Evolutionary conservation across 2,888 invertebrate genomes (phyloP).

Genomic region (Pogonocherus hispidulus): DNA sequence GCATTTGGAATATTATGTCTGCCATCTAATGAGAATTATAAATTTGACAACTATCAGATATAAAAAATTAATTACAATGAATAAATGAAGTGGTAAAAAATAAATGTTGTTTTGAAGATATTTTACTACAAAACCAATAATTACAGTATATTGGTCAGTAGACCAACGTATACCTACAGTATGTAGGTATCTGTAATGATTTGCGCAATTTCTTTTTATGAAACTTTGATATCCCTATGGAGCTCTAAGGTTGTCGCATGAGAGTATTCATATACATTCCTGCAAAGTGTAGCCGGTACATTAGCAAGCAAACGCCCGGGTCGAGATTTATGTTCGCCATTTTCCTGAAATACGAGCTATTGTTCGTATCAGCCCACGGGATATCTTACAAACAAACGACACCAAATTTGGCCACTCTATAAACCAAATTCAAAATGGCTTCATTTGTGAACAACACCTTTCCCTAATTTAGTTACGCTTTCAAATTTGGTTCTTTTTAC

Average conservation of each 20-base stretch:
- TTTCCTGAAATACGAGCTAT: slow-evolving; percentile 67
- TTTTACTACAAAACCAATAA: too few species aligned
- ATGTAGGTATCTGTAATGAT: too few species aligned
- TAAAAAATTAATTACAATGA: too few species aligned
- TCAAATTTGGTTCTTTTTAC: slow-evolving; percentile 41
- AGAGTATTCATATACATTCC: slow-evolving; percentile 56
- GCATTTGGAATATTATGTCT: too few species aligned
- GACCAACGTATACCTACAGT: too few species aligned
- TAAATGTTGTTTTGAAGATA: too few species aligned
- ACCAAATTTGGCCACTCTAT: slow-evolving; percentile 70
- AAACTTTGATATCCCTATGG: background rate
- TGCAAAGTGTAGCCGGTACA: slow-evolving; percentile 63
- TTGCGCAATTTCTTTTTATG: background rate
- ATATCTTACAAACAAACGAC: slow-evolving; percentile 67
- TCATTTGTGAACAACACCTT: slow-evolving; percentile 66
- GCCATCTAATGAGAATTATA: too few species aligned
- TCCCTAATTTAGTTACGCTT: slow-evolving; percentile 61
- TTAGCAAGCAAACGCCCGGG: slow-evolving; percentile 62
- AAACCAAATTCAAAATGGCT: slow-evolving; percentile 69
- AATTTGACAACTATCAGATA: too few species aligned
- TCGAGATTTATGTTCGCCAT: slow-evolving; percentile 65
- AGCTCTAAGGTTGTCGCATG: slow-evolving; percentile 23
- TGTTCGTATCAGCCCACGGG: slow-evolving; percentile 66
- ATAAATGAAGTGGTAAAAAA: too few species aligned
- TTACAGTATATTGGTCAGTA: too few species aligned